A percentile compares a stretch with the other conserved stretches of the same genome.
These are phyloP conservation scores for Sinonovacula constricta DNA, from an alignment of 1,140 invertebrate genomes.

Conservation along the genomic window DNA sequence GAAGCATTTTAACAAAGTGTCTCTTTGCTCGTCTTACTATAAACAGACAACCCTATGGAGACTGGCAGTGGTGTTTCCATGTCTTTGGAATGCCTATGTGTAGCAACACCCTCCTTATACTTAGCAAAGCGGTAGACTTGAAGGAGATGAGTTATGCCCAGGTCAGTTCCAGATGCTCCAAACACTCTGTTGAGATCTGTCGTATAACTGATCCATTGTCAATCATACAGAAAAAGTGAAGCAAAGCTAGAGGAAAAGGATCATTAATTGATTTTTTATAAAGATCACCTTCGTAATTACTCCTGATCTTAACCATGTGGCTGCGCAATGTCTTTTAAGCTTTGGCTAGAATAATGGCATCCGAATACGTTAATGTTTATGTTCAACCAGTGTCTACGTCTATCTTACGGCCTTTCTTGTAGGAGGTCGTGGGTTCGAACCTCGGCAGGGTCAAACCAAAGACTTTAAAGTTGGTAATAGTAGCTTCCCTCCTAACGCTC, in stretches of 20 bases:
- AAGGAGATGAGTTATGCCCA: constrained; percentile 50
- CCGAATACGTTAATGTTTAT: constrained; percentile 17
- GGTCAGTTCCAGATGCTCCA: constrained; percentile 43
- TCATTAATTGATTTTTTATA: constrained; percentile 13
- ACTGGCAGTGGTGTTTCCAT: constrained; percentile 53
- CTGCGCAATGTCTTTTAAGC: constrained; percentile 44
- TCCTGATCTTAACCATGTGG: constrained; percentile 50
- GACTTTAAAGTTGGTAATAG: too few species aligned
- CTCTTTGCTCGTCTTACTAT: constrained; percentile 54
- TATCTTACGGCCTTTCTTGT: constrained; percentile 37
- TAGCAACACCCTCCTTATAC: constrained; percentile 21
- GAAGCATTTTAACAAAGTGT: constrained; percentile 48
- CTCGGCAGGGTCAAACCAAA: too few species aligned
- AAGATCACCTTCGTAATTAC: constrained; percentile 28
- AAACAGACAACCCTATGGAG: constrained; percentile 55
- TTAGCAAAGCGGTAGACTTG: too few species aligned
- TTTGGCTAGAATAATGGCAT: constrained; percentile 45
- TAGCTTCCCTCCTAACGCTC: too few species aligned
- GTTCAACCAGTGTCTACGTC: too few species aligned
- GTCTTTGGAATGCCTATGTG: constrained; percentile 46
- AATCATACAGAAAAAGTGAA: constrained; percentile 56
- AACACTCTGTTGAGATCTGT: constrained; percentile 44
- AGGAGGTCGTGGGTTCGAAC: too few species aligned
- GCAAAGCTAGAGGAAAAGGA: constrained; percentile 33
- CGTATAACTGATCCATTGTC: not conserved